Evolutionary conservation across 2,113 vertebrate genomes (phyloP).

Genomic region (Semicossyphus pulcher): DNA sequence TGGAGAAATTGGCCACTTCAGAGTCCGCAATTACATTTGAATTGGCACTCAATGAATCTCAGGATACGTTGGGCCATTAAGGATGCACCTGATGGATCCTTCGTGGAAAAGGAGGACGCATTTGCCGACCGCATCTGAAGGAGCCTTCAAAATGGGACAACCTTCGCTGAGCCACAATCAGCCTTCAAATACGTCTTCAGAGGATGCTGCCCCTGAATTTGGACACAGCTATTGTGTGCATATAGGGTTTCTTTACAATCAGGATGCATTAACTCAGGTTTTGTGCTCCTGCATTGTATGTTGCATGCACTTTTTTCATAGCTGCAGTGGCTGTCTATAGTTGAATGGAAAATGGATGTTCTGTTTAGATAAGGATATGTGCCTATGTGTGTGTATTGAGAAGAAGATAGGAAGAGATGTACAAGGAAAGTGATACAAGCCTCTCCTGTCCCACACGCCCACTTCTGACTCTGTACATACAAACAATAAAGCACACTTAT

Average conservation of each 20-base stretch:
- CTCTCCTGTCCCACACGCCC: conserved; percentile 1
- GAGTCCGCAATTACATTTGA: no score
- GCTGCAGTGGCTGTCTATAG: not conserved
- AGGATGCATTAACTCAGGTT: not conserved
- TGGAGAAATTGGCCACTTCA: no score
- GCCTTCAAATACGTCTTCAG: no score
- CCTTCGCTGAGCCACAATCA: no score
- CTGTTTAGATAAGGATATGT: not conserved
- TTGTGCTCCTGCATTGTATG: not conserved
- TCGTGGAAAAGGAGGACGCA: no score
- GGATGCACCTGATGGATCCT: no score
- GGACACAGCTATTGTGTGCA: not conserved
- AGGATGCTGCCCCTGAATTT: no score
- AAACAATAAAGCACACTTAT: conserved; percentile 50
- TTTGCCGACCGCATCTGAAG: no score
- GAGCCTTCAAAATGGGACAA: no score
- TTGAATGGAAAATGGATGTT: not conserved
- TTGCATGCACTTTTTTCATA: not conserved
- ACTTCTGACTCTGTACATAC: conserved; percentile 19
- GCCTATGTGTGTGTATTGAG: not conserved
- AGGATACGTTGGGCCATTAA: no score
- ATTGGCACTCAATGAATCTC: no score
- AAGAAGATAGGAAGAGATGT: not conserved
- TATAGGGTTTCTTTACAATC: not conserved
- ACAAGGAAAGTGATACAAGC: not conserved